A percentile compares a stretch with the other conserved stretches of the same genome.
Conservation (phyloP, 2,113 vertebrate genomes). For the Sinocyclocheilus anophthalmus region DNA sequence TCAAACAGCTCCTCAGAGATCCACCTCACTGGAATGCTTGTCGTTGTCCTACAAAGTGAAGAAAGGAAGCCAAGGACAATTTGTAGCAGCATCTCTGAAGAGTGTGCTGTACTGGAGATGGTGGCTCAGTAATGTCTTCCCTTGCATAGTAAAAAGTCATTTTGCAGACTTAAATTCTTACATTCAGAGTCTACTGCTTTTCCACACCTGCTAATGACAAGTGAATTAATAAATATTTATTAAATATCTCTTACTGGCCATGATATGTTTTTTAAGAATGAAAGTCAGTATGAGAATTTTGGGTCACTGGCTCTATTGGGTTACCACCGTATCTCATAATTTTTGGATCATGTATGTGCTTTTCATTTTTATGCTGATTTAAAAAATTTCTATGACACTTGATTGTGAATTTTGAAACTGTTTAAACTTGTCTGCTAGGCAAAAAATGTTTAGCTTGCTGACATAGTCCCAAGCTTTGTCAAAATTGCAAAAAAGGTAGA, state of each 20-base stretch:
- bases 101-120: neutral
- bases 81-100: neutral
- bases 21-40: constrained; percentile 35
- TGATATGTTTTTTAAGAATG: neutral
- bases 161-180: neutral
- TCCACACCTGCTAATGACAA: neutral
- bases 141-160: neutral
- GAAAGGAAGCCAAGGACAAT: constrained; percentile 43
- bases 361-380: neutral
- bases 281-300: neutral
- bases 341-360: too few relatives aligned
- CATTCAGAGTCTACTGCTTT: neutral
- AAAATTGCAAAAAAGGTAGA: neutral
- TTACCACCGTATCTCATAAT: neutral
- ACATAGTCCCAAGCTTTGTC: neutral
- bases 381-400: neutral
- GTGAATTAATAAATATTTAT: neutral
- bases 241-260: neutral
- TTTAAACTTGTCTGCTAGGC: neutral
- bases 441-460: neutral
- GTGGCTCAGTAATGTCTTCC: neutral
- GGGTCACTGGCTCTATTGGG: neutral
- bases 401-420: neutral
- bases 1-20: constrained; percentile 39
- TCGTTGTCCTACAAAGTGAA: constrained; percentile 36